phyloP scores from a whole-genome alignment of 2,888 invertebrate species.

The Plebejus argus region DNA sequence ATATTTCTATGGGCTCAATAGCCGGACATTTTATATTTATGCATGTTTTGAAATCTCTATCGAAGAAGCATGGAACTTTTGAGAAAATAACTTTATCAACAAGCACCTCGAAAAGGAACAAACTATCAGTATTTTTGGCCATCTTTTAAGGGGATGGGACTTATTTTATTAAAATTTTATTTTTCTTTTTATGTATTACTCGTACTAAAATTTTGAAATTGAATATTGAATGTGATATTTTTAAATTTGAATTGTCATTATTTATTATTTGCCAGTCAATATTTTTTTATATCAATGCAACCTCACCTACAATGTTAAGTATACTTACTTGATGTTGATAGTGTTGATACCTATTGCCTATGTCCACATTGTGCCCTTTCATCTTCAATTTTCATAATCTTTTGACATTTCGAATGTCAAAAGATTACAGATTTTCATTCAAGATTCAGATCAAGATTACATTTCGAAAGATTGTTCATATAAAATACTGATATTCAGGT shows the following conservation, averaged over 20 bases:
- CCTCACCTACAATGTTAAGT: too few relatives aligned
- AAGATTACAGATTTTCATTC: too few relatives aligned
- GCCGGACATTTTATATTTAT: conserved; percentile 82
- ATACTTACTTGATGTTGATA: too few relatives aligned
- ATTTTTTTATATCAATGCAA: too few relatives aligned
- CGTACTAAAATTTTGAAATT: conserved; percentile 45
- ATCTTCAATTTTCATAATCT: too few relatives aligned
- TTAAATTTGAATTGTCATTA: background rate
- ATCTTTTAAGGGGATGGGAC: conserved; percentile 62
- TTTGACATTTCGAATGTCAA: too few relatives aligned
- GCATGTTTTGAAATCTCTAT: conserved; percentile 79
- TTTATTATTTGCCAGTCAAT: too few relatives aligned
- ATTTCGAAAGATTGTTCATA: too few relatives aligned
- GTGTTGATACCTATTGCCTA: too few relatives aligned
- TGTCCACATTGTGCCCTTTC: too few relatives aligned
- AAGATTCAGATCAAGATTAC: too few relatives aligned
- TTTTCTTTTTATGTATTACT: conserved; percentile 32
- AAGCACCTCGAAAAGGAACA: conserved; percentile 84
- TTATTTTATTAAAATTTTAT: conserved; percentile 47
- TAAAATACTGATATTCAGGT: too few relatives aligned
- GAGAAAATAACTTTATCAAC: conserved; percentile 75
- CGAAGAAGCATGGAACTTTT: conserved; percentile 69
- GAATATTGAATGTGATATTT: background rate
- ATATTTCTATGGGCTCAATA: conserved; percentile 81
- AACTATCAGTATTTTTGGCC: conserved; percentile 77